Base-by-base conservation (phyloP, 2,797 vertebrate genomes). In the Halcyon badia region DNA sequence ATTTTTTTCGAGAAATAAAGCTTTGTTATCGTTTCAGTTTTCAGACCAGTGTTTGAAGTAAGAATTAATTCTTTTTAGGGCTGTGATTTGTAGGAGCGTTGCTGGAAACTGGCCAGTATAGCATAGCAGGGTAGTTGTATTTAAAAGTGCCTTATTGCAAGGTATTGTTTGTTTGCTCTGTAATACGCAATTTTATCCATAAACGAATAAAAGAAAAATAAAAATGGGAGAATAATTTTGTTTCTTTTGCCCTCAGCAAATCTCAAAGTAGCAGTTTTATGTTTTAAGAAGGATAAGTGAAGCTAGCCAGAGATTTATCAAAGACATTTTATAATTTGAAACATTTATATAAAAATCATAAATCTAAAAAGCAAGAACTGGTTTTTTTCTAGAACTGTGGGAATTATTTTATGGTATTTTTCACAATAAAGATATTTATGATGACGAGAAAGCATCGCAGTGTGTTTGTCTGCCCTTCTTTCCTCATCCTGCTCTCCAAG, bases 381-480 rank as follows among this genome's bases (percentile, higher is more conserved):
- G 96, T 91, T 97, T 39, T 39, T 97, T 96, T 97, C 97, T 98
- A 96, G 82, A 97, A 97, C 89, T 97, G 96, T 95, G 97, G 98
- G 97, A 97, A 97, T 91, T 97, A 96, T 98, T 98, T 98, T 98
- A 97, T 96, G 97, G 97, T 96, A 97, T 94, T 84, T 98, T 98
- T 98, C 98, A 98, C 97, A 98, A 98, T 98, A 98, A 98, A 98
- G 95, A 94, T 98, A 98, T 98, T 98, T 98, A 98, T 98, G 98
- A 97, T 96, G 97, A 98, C 69, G 79, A 94, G 71, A 84, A 81
- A 65, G 49, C 89, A 82, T 62, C 2, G 11, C 30, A 16, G 69
- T 79, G 77, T 68, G 9, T 90, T n/a, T 94, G 82, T 95, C 64
- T 77, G 68, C 58, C 69, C 41, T 83, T 86, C 58, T 65, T 90